phyloP scores from a whole-genome alignment of 2,888 invertebrate species.

The Himalopsyche tibetana region DNA sequence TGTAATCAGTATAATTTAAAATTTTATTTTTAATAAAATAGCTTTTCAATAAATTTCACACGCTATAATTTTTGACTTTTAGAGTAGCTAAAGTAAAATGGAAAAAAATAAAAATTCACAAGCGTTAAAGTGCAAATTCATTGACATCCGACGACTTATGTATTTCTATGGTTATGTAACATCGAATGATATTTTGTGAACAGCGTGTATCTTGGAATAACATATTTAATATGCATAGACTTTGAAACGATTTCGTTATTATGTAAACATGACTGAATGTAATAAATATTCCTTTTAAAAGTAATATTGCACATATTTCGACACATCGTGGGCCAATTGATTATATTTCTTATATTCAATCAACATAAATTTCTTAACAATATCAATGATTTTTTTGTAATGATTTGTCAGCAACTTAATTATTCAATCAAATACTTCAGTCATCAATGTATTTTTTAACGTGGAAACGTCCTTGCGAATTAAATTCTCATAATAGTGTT shows the following conservation, averaged over 20 bases:
- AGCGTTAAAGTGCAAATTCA: no score
- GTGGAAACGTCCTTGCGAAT: no score
- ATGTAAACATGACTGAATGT: not conserved
- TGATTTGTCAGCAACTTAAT: not conserved
- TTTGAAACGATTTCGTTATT: not conserved
- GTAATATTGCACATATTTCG: not conserved
- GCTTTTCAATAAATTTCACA: no score
- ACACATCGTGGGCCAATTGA: not conserved
- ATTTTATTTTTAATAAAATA: no score
- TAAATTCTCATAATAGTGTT: no score
- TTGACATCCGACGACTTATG: no score
- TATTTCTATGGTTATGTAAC: no score
- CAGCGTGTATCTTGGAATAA: not conserved
- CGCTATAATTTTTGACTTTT: no score
- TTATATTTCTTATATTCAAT: not conserved
- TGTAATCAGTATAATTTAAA: no score
- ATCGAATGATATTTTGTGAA: not conserved
- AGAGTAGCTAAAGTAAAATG: no score
- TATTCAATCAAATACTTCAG: not conserved
- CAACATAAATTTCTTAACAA: slow-evolving; percentile 9
- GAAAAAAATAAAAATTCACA: no score
- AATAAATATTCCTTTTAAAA: slow-evolving; percentile 5
- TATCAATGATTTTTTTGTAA: not conserved
- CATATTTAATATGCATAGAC: not conserved
- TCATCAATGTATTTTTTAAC: not conserved